Conservation (phyloP, 1,140 invertebrate genomes). For the Drosophila grimshawi region DNA sequence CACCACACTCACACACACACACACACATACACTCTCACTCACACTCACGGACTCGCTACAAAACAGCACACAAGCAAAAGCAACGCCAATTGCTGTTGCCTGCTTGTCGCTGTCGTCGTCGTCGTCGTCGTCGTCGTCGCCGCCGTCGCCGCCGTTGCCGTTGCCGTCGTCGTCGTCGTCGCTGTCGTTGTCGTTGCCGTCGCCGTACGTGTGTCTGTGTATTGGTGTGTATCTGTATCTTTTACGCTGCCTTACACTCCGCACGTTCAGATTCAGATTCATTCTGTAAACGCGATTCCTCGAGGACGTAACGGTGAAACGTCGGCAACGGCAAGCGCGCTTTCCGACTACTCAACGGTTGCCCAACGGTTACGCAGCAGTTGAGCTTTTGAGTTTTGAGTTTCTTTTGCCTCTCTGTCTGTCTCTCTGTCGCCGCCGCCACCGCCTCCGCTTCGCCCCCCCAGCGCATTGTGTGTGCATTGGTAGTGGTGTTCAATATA, state of each 20-base stretch:
- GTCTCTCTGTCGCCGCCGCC: conserved; percentile 1
- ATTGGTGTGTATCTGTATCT: conserved; percentile 73
- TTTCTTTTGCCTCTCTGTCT: conserved; percentile 34
- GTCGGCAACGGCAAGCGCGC: conserved; percentile 76
- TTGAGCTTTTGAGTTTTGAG: conserved; percentile 50
- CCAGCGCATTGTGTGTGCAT: conserved; percentile 6
- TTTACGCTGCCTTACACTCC: conserved; percentile 84
- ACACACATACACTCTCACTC: conserved; percentile 33
- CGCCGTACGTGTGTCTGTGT: conserved; percentile 30
- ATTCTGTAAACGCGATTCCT: conserved; percentile 85
- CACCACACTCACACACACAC: conserved; percentile 41
- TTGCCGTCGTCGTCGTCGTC: conserved; percentile 38
- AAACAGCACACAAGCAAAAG: conserved; percentile 30
- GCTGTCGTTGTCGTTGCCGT: conserved; percentile 44
- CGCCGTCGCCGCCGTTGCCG: conserved; percentile 14
- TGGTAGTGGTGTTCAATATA: conserved; percentile 6
- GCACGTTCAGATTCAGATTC: conserved; percentile 84
- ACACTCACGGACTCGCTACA: conserved; percentile 16
- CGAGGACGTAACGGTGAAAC: conserved; percentile 84
- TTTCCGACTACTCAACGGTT: conserved; percentile 70
- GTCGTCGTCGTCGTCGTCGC: conserved; percentile 20
- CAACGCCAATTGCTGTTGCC: conserved; percentile 45
- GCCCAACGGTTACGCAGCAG: conserved; percentile 49
- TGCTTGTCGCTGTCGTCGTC: conserved; percentile 30
- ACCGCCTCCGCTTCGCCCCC: conserved; percentile 5